These are phyloP conservation scores for Rhopilema esculentum DNA, from an alignment of 30 jellyfish, hydroid and myxozoan genomes.

Conservation along the genomic window DNA sequence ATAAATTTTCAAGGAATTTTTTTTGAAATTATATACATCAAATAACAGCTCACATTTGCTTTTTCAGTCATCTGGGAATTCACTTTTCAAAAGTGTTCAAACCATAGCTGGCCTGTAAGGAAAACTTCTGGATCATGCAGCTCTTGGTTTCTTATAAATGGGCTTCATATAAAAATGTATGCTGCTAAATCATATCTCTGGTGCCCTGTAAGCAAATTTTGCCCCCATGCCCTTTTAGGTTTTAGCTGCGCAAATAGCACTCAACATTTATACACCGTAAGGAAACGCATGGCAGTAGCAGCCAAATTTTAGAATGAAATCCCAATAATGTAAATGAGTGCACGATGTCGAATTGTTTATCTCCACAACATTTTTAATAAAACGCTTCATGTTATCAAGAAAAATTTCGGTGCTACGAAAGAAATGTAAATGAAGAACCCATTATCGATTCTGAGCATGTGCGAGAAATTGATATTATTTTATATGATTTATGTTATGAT, in stretches of 20 bases:
- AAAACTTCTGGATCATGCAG: slow-evolving; percentile 16
- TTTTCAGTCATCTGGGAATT: slow-evolving; percentile 16
- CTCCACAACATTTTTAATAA: slow-evolving; percentile 1
- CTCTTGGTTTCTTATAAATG: slow-evolving; percentile 18
- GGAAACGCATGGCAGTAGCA: slow-evolving; percentile 16
- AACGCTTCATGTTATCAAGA: slow-evolving; percentile 8
- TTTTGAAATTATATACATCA: slow-evolving; percentile 1
- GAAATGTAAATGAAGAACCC: slow-evolving; percentile 10
- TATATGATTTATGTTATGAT: too few species aligned
- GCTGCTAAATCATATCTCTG: slow-evolving; percentile 20
- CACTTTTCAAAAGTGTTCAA: slow-evolving; percentile 11
- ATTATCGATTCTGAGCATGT: slow-evolving; percentile 23
- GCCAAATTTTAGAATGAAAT: slow-evolving; percentile 11
- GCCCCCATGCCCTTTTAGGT: slow-evolving; percentile 15
- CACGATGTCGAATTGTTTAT: slow-evolving; percentile 4
- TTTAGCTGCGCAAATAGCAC: slow-evolving; percentile 13
- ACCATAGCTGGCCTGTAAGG: slow-evolving; percentile 19
- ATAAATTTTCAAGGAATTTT: slow-evolving; percentile 4
- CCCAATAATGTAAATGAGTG: slow-evolving; percentile 17
- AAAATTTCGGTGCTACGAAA: slow-evolving; percentile 12
- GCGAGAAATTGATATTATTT: slow-evolving; percentile 16
- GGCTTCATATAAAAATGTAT: slow-evolving; percentile 11
- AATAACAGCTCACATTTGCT: slow-evolving; percentile 20
- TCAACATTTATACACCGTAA: slow-evolving; percentile 16
- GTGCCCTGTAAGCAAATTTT: slow-evolving; percentile 16